A percentile compares a stretch with the other conserved stretches of the same genome.
phyloP scores from a whole-genome alignment of 2,797 vertebrate genomes.

The Synanceia verrucosa region DNA sequence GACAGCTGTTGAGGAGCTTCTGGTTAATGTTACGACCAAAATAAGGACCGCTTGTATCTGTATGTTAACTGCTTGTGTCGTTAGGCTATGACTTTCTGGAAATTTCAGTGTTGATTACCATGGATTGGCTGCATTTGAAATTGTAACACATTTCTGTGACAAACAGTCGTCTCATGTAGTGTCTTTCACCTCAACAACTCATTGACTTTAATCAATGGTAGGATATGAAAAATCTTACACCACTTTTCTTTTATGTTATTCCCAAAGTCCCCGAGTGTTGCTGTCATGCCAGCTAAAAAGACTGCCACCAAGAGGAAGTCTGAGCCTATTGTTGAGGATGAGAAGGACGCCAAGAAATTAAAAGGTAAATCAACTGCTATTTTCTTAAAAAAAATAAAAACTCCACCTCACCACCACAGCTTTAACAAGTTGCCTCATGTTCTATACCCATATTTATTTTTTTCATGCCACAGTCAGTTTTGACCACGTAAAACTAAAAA shows the following conservation, averaged over 20 bases:
- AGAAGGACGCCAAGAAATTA: constrained; percentile 57
- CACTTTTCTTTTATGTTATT: neutral
- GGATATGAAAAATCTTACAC: neutral
- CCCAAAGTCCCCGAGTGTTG: constrained; percentile 8
- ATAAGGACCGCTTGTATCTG: constrained; percentile 14
- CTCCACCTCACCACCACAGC: neutral
- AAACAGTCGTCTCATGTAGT: neutral
- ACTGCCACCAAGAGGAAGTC: constrained; percentile 78
- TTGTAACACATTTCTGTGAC: neutral
- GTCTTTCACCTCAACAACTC: neutral
- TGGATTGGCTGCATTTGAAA: neutral
- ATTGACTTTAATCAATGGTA: neutral
- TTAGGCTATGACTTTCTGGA: neutral
- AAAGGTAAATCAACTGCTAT: constrained; percentile 56
- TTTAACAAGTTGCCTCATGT: neutral
- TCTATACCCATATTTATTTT: rapidly evolving
- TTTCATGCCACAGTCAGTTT: neutral
- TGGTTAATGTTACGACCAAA: neutral
- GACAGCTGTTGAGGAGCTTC: constrained; percentile 43
- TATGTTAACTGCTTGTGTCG: neutral
- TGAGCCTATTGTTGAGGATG: constrained; percentile 51
- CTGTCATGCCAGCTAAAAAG: constrained; percentile 88
- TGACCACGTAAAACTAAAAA: neutral
- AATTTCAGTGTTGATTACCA: neutral
- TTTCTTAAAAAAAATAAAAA: neutral